A percentile compares a stretch with the other conserved stretches of the same genome.
Evolutionary conservation across 2,888 invertebrate genomes (phyloP).

Genomic region (Cheilosia pagana): DNA sequence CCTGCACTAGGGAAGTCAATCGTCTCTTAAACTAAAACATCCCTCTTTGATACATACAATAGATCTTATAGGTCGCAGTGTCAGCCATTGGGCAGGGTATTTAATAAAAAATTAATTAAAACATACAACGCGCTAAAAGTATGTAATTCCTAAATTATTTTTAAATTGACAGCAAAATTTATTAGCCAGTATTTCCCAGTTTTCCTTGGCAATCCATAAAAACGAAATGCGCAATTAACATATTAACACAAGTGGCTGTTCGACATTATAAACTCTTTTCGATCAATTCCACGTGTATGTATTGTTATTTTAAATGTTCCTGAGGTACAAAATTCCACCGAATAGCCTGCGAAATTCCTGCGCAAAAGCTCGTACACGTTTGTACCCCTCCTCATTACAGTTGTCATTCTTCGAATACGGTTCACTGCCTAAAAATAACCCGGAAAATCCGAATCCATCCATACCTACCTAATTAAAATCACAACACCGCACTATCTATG

Average conservation of each 20-base stretch:
- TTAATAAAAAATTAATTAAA: too few relatives aligned
- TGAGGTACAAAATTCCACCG: neutral
- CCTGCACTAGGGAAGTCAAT: too few relatives aligned
- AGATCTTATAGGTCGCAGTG: too few relatives aligned
- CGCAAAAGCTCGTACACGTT: constrained; percentile 29
- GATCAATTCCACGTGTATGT: constrained; percentile 25
- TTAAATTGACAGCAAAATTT: too few relatives aligned
- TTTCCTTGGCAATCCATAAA: too few relatives aligned
- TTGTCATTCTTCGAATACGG: neutral
- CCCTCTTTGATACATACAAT: too few relatives aligned
- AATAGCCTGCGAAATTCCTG: constrained; percentile 17
- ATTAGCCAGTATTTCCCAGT: too few relatives aligned
- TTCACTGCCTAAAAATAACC: constrained; percentile 53
- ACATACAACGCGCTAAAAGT: too few relatives aligned
- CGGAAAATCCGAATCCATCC: constrained; percentile 38
- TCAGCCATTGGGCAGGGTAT: too few relatives aligned
- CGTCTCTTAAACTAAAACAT: too few relatives aligned
- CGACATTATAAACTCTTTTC: neutral
- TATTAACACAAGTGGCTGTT: too few relatives aligned
- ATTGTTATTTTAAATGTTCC: neutral
- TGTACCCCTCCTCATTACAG: neutral
- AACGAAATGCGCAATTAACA: neutral
- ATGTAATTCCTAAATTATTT: too few relatives aligned
- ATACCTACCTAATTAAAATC: constrained; percentile 24
- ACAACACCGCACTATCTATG: constrained; percentile 1